These are phyloP conservation scores for Psilanteris sp. DNA, from an alignment of 1,140 invertebrate genomes.

Conservation along the genomic window DNA sequence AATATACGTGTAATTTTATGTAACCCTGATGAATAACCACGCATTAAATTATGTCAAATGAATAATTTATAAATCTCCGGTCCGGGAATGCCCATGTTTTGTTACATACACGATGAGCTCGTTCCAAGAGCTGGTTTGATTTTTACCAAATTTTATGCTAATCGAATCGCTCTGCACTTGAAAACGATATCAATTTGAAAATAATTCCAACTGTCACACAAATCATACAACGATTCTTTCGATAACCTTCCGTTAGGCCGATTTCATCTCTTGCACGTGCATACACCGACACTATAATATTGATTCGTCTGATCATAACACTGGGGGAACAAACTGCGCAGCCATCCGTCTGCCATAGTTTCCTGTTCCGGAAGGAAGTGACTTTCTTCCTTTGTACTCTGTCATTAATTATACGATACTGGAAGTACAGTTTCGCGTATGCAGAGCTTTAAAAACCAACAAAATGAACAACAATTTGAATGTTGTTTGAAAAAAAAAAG, in stretches of 20 bases:
- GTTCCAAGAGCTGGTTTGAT: too few species aligned
- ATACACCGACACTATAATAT: conserved; percentile 2
- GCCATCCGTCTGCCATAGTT: conserved; percentile 29
- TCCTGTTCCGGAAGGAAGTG: conserved; percentile 60
- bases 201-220: not conserved
- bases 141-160: not conserved
- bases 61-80: conserved; percentile 12
- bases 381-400: conserved; percentile 44
- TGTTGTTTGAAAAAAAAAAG: too few species aligned
- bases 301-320: conserved; percentile 27
- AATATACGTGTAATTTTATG: conserved; percentile 14
- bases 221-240: not conserved
- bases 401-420: conserved; percentile 30
- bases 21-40: conserved; percentile 14
- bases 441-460: not conserved
- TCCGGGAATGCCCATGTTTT: not conserved
- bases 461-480: not conserved
- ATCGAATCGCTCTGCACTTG: too few species aligned
- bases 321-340: conserved; percentile 14
- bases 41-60: conserved; percentile 20
- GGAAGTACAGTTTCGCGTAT: conserved; percentile 21
- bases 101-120: not conserved
- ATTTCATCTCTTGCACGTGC: not conserved
- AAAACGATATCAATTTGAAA: not conserved
- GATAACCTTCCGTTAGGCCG: not conserved